These are phyloP conservation scores for Rhodeus uyekii DNA, from an alignment of 2,797 vertebrate species.

Conservation along the genomic window DNA sequence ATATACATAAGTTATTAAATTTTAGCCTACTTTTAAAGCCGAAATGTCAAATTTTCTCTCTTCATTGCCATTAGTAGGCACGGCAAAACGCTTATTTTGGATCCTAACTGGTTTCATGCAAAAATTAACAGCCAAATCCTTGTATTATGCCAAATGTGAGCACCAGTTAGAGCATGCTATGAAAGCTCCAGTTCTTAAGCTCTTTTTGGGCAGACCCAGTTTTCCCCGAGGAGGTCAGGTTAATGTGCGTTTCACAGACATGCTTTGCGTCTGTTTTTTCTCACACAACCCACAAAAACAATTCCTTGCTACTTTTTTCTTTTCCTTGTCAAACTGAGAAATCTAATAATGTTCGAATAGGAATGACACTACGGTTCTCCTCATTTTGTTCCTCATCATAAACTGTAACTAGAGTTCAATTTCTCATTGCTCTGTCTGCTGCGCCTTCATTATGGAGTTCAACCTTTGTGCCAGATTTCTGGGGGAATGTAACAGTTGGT, in stretches of 20 bases:
- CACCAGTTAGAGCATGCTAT: not conserved
- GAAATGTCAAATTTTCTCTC: too few relatives aligned
- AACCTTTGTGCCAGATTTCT: conserved; percentile 1
- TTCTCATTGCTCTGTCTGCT: not conserved
- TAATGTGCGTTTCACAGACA: conserved; percentile 11
- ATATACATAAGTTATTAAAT: too few relatives aligned
- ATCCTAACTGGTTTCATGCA: not conserved
- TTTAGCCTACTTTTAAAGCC: too few relatives aligned
- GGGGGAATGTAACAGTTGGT: not conserved
- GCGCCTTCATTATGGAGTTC: conserved; percentile 1
- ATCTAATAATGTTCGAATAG: not conserved
- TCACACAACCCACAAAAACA: not conserved
- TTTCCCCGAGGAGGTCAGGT: conserved; percentile 14
- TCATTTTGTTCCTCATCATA: not conserved
- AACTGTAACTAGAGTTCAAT: not conserved
- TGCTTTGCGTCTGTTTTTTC: not conserved
- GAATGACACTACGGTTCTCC: not conserved
- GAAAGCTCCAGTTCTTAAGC: conserved; percentile 13
- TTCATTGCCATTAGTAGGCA: not conserved
- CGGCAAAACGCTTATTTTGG: not conserved
- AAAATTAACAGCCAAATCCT: conserved; percentile 26
- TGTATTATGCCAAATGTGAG: conserved; percentile 14
- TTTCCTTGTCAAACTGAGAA: not conserved
- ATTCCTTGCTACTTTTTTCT: not conserved
- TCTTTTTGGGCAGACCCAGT: conserved; percentile 9